Percentiles rank a stretch among this genome's conserved stretches.
phyloP scores from a whole-genome alignment of 2,888 invertebrate genomes.

The Buathra laborator region DNA sequence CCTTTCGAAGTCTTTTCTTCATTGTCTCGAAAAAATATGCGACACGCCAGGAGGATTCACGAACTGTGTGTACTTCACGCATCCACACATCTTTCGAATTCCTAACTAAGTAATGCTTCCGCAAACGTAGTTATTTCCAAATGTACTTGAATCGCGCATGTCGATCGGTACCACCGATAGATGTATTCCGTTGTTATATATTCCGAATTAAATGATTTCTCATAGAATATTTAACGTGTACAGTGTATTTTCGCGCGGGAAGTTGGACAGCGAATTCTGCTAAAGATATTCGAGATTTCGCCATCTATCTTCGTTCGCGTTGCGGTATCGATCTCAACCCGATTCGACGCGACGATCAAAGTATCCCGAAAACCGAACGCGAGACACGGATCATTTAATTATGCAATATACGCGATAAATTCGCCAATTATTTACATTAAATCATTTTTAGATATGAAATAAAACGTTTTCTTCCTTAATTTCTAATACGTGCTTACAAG shows the following conservation, averaged over 20 bases:
- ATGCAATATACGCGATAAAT: not conserved
- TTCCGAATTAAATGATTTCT: not conserved
- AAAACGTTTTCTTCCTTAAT: slow-evolving; percentile 57
- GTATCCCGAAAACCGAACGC: slow-evolving; percentile 25
- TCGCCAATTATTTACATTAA: slow-evolving; percentile 67
- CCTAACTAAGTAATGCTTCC: slow-evolving; percentile 54
- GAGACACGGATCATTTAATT: slow-evolving; percentile 12
- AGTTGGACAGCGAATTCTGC: slow-evolving; percentile 34
- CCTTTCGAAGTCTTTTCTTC: not conserved
- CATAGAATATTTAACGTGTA: not conserved
- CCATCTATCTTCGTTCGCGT: slow-evolving; percentile 14
- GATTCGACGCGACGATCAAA: not conserved
- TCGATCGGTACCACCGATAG: slow-evolving; percentile 9
- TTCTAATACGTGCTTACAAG: slow-evolving; percentile 62
- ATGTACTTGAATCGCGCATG: slow-evolving; percentile 17
- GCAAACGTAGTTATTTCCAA: slow-evolving; percentile 21
- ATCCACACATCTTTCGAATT: slow-evolving; percentile 29
- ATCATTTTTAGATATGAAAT: slow-evolving; percentile 63
- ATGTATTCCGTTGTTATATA: not conserved
- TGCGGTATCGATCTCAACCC: not conserved
- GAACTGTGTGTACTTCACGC: not conserved
- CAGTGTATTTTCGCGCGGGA: not conserved
- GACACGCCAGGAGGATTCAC: not conserved
- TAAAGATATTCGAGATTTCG: slow-evolving; percentile 12
- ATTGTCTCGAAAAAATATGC: not conserved